Evolutionary conservation across 1,140 invertebrate species (phyloP), one percentile per base, ranked within the genome.

Genomic region (Pinna nobilis): DNA sequence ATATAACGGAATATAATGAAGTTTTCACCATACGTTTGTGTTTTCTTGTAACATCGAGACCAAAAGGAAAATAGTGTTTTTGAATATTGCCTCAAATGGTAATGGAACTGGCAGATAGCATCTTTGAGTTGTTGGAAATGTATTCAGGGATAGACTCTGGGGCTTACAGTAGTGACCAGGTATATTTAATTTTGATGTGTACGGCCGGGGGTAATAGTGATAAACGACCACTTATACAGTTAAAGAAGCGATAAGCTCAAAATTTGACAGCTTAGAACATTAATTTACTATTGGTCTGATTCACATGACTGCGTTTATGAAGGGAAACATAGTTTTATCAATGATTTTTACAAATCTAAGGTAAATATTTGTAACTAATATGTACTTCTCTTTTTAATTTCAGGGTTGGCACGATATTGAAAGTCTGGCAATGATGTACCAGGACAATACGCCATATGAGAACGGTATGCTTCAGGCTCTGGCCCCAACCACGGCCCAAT

Each of bases 331-430:
- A n/a, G 9, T 44, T 25, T 57, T 5, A 15, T n/a, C n/a, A n/a
- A n/a, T n/a, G n/a, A n/a, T n/a, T n/a, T n/a, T n/a, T n/a, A n/a
- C n/a, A n/a, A n/a, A n/a, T 49, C 11, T 28, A 64, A 64, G 11
- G 9, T 15, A 35, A 66, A 30, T 35, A 23, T 20, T 70, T 25
- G n/a, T 18, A 33, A 47, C 55, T 72, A 67, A 59, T 61, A 18
- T 73, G 57, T 74, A 1, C 65, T n/a, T 57, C 76, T 80, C 30
- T 80, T 25, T 75, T 33, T 77, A n/a, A n/a, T n/a, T 80, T 67
- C 81, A 87, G 85, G 77, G 74, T 44, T 87, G 84, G 84, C 84
- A 85, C 63, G 85, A 87, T 57, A 78, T 86, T n/a, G 85, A 87
- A 65, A 80, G 77, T 44, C 70, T 83, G 30, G 68, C 72, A 20